Conservation (phyloP, 2,113 vertebrate genomes). For the Copsychus sechellarum region DNA sequence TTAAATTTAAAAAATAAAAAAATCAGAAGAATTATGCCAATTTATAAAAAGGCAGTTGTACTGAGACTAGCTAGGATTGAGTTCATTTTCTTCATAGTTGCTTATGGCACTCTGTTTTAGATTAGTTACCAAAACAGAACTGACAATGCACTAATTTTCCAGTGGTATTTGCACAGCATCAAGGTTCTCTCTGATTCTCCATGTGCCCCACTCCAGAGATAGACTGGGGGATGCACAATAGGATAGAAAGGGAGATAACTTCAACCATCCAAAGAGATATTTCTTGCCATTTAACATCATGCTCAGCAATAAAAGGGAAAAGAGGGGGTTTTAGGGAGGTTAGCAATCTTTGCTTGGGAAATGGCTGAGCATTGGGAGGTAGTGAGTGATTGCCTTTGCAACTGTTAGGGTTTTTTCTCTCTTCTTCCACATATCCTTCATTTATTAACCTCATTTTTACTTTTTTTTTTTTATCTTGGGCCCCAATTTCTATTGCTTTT, state of each 20-base stretch:
- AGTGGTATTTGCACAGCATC: not conserved
- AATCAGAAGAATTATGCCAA: not conserved
- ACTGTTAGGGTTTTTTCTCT: accelerated
- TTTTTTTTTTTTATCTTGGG: not conserved
- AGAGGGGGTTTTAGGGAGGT: not conserved
- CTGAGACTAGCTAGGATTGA: not conserved
- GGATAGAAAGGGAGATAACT: not conserved
- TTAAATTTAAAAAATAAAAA: not conserved
- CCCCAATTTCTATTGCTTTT: not conserved
- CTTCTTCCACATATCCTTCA: not conserved
- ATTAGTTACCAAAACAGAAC: not conserved
- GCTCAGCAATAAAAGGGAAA: not conserved
- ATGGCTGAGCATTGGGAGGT: not conserved
- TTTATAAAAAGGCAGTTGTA: not conserved
- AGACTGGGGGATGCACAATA: accelerated
- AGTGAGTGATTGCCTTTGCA: not conserved
- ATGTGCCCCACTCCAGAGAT: not conserved
- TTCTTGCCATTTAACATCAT: not conserved
- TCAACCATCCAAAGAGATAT: not conserved
- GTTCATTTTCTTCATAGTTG: not conserved
- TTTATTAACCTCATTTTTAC: not conserved
- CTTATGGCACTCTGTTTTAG: not conserved
- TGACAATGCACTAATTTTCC: not conserved
- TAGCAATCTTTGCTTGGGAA: not conserved
- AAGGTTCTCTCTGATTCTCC: not conserved